These are phyloP conservation scores for Malurus melanocephalus DNA, from an alignment of 2,113 vertebrate species.

Conservation along the genomic window DNA sequence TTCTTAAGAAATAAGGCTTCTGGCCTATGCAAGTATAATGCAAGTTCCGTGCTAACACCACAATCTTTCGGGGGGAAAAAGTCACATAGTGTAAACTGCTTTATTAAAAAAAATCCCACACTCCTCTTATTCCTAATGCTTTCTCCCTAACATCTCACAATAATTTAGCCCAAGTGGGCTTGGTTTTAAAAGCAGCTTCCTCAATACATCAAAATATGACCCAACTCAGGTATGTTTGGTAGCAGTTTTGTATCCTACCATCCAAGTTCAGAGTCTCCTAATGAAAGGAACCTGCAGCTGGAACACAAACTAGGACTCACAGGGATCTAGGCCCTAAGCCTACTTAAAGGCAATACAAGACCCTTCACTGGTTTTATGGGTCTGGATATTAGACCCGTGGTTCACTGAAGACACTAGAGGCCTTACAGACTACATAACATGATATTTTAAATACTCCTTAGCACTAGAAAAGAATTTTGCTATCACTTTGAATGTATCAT, in stretches of 20 bases:
- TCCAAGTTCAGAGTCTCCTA: background rate
- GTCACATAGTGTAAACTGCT: background rate
- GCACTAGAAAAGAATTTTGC: background rate
- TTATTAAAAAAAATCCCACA: background rate
- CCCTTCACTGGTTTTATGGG: background rate
- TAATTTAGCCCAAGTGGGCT: background rate
- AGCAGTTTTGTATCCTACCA: background rate
- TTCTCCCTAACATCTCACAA: background rate
- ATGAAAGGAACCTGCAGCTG: background rate
- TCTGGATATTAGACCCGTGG: background rate
- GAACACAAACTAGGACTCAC: background rate
- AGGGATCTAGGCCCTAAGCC: background rate
- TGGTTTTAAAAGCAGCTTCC: slow-evolving; percentile 6
- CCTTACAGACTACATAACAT: background rate
- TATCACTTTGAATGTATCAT: background rate
- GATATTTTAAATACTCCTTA: background rate
- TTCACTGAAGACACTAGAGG: background rate
- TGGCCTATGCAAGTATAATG: background rate
- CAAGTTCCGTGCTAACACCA: background rate
- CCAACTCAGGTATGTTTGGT: background rate
- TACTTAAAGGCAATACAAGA: background rate
- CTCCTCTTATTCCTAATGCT: background rate
- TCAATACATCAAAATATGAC: background rate
- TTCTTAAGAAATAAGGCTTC: background rate
- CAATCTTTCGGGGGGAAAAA: background rate